Evolutionary conservation across 2,797 vertebrate genomes (phyloP), one percentile per base, ranked within the genome.

Genomic region (Hypotaenidia philippensis): DNA sequence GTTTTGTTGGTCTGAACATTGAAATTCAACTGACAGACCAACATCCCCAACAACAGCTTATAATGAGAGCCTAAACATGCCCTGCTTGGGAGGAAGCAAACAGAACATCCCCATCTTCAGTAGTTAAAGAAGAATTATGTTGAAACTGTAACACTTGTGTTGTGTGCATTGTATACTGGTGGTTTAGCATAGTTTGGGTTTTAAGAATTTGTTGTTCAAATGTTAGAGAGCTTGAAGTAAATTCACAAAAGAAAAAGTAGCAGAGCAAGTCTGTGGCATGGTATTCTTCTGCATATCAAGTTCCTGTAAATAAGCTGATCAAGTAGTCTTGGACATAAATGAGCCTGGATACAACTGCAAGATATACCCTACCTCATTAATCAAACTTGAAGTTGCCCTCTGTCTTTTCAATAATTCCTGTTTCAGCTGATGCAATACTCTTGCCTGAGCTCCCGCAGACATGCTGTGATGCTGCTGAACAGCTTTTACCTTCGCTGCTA

Each of bases 11-110:
- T 29, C 34, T 53, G 70, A 47, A 20, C 31, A 55, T 8, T 72
- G 86, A 94, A 87, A 96, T 79, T 22, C 68, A 92, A 13, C 59
- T 77, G 45, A 47, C 66, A 45, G 44, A 56, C 21, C 45, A 47
- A 47, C 7, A 14, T 34, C 0, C 0, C 27, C 61, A 40, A 56
- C 27, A 23, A 53, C 11, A 57, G 29, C 9, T 63, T 70, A 47
- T 55, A 55, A 38, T 72, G 57, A 45, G 11, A 32, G 21, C 21
- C 20, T 4, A 0, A 68, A 65, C 7, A 18, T 10, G 11, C 3
- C 6, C 22, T 60, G 44, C 26, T 82, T 0, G 0, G 45, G 23
- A 60, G 17, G 23, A 78, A 92, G 29, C 16, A 77, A 27, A 2
- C 26, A 80, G 47, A 83, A 56, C 59, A 80, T 82, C 82, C 32